Evolutionary conservation across 2,797 vertebrate species (phyloP), one percentile per base, ranked within the genome.

Genomic region (Hydrophis major): DNA sequence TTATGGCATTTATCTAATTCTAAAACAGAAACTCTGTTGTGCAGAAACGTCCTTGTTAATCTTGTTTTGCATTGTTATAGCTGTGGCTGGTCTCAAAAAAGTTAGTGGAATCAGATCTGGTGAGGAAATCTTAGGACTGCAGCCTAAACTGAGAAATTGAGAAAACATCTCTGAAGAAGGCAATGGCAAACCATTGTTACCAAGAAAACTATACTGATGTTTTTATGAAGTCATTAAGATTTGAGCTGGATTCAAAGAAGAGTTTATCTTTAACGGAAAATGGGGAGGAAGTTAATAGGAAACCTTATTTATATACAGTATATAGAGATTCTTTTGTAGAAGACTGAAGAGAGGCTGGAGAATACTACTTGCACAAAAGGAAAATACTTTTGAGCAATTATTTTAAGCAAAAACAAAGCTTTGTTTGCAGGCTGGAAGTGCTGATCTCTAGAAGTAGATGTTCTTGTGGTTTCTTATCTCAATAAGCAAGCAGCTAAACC

Each of bases 271-370:
- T 83, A 47, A 47, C 47, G 74, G 78, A 47, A 47, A 83, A 83
- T 47, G 20, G 78, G 78, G 47, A 42, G 57, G 53, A 91, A 93
- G 50, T 57, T 12, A 89, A 89, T 66, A 91, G 90, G 59, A 93
- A 86, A 89, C 22, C 2, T 14, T 74, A 55, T 74, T 10, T 87
- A 12, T n/a, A 87, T 13, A 87, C 6, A 69, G 6, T 74, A 74
- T 74, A 47, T n/a, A 93, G 16, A 47, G 47, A 53, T 28, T 11
- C 86, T 87, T 56, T 63, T 22, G 50, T 13, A n/a, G 57, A 55
- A 89, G 47, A 60, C 22, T 50, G n/a, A 89, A 83, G 47, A 32
- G 2, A 66, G 66, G 22, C 66, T 37, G 88, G 57, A 89, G 25
- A 63, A 56, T 55, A 89, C 56, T 47, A 66, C 53, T 32, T 86